phyloP scores from a whole-genome alignment of 2,113 vertebrate genomes.

The Oreochromis spilurus region DNA sequence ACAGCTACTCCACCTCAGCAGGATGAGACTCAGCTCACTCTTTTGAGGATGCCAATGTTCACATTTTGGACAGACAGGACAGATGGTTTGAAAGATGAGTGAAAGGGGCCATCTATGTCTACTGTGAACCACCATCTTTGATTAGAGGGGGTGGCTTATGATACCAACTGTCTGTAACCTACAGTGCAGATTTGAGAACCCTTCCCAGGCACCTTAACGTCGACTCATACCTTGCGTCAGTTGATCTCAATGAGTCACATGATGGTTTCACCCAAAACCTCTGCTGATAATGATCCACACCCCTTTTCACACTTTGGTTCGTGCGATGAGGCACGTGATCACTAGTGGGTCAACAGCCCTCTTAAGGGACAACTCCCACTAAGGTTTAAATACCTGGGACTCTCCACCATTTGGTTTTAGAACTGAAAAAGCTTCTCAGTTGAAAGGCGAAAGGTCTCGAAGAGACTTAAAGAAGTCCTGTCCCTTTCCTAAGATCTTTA shows the following conservation, averaged over 20 bases:
- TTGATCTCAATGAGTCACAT: background rate
- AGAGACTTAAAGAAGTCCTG: background rate
- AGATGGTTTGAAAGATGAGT: background rate
- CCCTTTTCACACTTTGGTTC: background rate
- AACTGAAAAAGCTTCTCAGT: background rate
- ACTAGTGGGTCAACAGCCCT: background rate
- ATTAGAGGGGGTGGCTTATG: background rate
- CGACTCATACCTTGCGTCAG: background rate
- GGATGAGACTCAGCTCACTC: background rate
- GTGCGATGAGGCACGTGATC: background rate
- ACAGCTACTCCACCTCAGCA: background rate
- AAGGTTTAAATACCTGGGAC: background rate
- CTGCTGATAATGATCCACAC: background rate
- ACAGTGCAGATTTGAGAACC: background rate
- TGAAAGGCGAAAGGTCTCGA: background rate
- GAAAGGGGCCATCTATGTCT: background rate
- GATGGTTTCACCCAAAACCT: background rate
- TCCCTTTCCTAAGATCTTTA: background rate
- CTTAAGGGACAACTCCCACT: background rate
- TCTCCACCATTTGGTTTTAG: background rate
- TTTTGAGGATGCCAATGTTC: background rate
- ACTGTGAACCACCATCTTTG: background rate
- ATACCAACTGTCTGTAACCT: background rate
- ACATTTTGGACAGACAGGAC: background rate
- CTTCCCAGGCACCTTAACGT: background rate